A percentile compares a stretch with the other conserved stretches of the same genome.
These are phyloP conservation scores for Onychomys torridus DNA, from an alignment of 2,797 vertebrate genomes.

Conservation along the genomic window DNA sequence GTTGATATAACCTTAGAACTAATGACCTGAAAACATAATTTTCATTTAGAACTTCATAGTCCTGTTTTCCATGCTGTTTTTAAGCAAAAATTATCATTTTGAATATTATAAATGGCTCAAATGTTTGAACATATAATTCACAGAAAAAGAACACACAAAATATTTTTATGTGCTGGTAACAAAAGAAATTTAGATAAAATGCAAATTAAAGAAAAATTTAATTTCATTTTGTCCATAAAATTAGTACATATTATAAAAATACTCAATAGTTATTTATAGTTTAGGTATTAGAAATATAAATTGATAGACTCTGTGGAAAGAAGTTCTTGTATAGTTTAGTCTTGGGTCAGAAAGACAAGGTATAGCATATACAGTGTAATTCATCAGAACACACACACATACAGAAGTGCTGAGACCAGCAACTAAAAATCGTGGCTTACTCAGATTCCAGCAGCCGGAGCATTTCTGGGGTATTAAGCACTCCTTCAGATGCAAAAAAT, in stretches of 20 bases:
- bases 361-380: conserved; percentile 3
- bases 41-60: conserved; percentile 54
- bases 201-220: conserved; percentile 47
- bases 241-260: conserved; percentile 18
- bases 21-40: background rate
- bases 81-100: conserved; percentile 46
- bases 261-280: conserved; percentile 52
- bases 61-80: conserved; percentile 22
- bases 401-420: conserved; percentile 39
- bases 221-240: conserved; percentile 20
- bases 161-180: conserved; percentile 20
- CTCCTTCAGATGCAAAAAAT: conserved; percentile 93
- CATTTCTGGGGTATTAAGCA: conserved; percentile 90
- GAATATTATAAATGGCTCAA: conserved; percentile 10
- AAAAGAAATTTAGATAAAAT: conserved; percentile 58
- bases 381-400: background rate
- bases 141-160: conserved; percentile 10
- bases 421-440: conserved; percentile 86
- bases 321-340: conserved; percentile 26
- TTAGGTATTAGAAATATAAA: conserved; percentile 30
- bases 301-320: conserved; percentile 49
- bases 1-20: conserved; percentile 43
- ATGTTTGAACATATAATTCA: conserved; percentile 30
- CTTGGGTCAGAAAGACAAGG: background rate
- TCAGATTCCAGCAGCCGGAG: conserved; percentile 93